Conservation (phyloP, 2,888 invertebrate species). For the Microctonus hyperodae region DNA sequence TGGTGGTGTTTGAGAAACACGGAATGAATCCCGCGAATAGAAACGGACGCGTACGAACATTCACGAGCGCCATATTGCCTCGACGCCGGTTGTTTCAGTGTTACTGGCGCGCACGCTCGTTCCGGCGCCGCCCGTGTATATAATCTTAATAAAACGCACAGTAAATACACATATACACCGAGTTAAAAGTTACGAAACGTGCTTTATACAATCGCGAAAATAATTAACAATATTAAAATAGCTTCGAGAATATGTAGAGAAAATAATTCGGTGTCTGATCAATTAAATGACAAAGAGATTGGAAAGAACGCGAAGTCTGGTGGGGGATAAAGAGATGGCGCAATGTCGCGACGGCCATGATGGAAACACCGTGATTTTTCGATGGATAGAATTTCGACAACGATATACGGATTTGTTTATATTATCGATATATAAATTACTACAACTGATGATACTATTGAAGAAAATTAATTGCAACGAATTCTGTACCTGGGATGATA, state of each 20-base stretch:
- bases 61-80: conserved; percentile 36
- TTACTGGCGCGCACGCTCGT: conserved; percentile 34
- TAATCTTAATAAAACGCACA: conserved; percentile 14
- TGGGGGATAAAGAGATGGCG: conserved; percentile 5
- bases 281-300: neutral
- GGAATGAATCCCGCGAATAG: conserved; percentile 27
- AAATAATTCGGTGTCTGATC: neutral
- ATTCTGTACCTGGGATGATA: conserved; percentile 1
- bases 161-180: neutral
- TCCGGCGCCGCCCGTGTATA: conserved; percentile 35
- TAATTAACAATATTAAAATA: neutral
- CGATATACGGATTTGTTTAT: neutral
- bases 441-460: neutral
- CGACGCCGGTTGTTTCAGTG: conserved; percentile 30
- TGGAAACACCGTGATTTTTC: neutral
- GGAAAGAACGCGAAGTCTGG: neutral
- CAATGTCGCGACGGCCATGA: conserved; percentile 34
- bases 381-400: neutral
- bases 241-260: neutral
- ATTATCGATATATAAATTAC: neutral
- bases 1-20: conserved; percentile 7
- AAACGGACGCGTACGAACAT: conserved; percentile 29
- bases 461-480: neutral
- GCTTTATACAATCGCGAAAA: neutral
- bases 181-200: too few species aligned